Evolutionary conservation across 2,888 invertebrate genomes (phyloP), one percentile per base, ranked within the genome.

Genomic region (Dynastes hyllus): DNA sequence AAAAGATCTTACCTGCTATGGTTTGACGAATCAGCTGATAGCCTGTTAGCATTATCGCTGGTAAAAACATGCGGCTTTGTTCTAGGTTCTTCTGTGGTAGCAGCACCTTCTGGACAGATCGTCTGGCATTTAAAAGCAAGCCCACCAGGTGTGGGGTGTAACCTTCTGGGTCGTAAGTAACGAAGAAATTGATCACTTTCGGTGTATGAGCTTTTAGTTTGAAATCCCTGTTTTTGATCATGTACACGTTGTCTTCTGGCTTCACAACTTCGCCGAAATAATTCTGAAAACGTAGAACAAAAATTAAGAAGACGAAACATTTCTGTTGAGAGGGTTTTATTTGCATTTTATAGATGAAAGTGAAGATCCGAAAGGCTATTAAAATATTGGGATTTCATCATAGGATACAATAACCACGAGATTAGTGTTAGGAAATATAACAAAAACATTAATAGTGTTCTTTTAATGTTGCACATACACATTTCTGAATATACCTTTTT

Each of bases 211-310:
- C 91, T 79, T 90, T 90, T 45, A 93, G 88, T 81, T 89, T 90
- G 88, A 92, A 91, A 58, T 91, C 90, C 0, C 90, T 89, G 83
- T 92, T 92, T 81, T 91, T 91, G 40, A 93, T 90, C 79, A 91
- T 90, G 85, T 91, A 93, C 82, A 91, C 91, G 45, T 88, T 89
- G 85, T 92, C 92, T 86, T 93, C 92, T 66, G 88, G 85, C 0
- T 92, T 91, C 5, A 90, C 89, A 0, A 92, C 91, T 77, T 92
- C 92, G 0, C 92, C 92, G 70, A 92, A 89, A 86, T 87, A 87
- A 81, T 88, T 88, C 88, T 88, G 71, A 16, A 83, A 85, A 79
- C 9, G 11, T 29, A 22, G 32, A 65, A 63, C 3, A 8, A 8
- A 11, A 22, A 22, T 22, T 22, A 22, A 22, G 22, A 16, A 32